Evolutionary conservation across 2,888 invertebrate species (phyloP).

Genomic region (Ryuthela nishihirai): DNA sequence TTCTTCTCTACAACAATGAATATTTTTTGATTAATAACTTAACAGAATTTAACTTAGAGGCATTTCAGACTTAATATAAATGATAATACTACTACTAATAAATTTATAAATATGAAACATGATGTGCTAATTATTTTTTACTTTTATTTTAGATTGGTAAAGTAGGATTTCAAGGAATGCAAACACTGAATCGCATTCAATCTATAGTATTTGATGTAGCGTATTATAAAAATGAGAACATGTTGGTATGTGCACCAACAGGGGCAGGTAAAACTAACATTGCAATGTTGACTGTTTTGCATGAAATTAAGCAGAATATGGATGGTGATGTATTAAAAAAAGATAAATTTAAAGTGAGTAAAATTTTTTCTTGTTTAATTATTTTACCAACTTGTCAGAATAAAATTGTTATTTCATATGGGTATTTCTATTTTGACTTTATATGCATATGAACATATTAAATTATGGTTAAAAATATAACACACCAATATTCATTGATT

Average conservation of each 20-base stretch:
- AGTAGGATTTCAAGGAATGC: conserved; percentile 81
- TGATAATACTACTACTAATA: not conserved
- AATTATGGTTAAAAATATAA: no score
- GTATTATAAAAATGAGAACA: conserved; percentile 93
- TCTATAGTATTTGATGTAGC: conserved; percentile 93
- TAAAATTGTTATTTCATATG: no score
- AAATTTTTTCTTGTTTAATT: not conserved
- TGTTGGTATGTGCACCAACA: conserved; percentile 96
- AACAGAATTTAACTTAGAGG: no score
- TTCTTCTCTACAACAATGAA: no score
- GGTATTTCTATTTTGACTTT: no score
- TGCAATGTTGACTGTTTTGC: conserved; percentile 85
- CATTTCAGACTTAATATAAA: no score
- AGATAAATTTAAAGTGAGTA: conserved; percentile 80
- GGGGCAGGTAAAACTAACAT: conserved; percentile 99
- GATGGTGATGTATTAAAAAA: conserved; percentile 72
- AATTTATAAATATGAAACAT: not conserved
- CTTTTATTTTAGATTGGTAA: conserved; percentile 65
- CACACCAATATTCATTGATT: no score
- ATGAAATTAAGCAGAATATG: conserved; percentile 81
- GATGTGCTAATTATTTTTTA: not conserved
- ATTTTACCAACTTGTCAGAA: no score
- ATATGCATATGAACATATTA: no score
- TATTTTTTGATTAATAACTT: no score
- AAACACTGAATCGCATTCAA: conserved; percentile 87